phyloP scores from a whole-genome alignment of 2,888 invertebrate genomes.

The Stenoptilia bipunctidactyla region DNA sequence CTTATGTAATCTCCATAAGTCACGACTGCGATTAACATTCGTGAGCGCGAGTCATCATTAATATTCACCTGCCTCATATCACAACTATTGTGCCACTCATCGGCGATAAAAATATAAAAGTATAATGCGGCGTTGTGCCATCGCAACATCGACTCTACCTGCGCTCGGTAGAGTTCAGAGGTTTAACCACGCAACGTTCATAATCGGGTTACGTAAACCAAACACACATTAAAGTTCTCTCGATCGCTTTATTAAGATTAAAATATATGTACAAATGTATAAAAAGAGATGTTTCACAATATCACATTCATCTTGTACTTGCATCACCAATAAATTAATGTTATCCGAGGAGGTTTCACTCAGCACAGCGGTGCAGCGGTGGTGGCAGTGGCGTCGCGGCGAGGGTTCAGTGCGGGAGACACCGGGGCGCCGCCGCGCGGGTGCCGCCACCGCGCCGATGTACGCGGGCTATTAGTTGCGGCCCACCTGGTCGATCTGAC shows the following conservation, averaged over 20 bases:
- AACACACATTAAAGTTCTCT: constrained; percentile 33
- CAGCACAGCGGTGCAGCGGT: constrained; percentile 82
- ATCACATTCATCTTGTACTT: constrained; percentile 55
- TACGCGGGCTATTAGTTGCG: constrained; percentile 43
- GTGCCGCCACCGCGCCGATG: background rate
- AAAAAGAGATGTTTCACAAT: constrained; percentile 55
- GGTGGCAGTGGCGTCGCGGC: constrained; percentile 81
- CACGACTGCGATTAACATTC: no score
- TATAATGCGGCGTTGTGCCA: constrained; percentile 1
- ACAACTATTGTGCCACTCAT: no score
- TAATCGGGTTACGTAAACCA: constrained; percentile 30
- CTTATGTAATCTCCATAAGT: no score
- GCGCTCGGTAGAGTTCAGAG: no score
- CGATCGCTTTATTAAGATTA: constrained; percentile 46
- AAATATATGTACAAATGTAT: constrained; percentile 57
- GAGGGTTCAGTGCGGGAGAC: constrained; percentile 37
- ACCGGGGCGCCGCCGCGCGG: background rate
- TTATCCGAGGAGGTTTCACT: constrained; percentile 6
- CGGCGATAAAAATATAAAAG: no score
- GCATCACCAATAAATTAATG: constrained; percentile 57
- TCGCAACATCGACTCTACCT: background rate
- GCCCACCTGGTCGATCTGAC: constrained; percentile 88
- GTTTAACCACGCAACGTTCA: no score
- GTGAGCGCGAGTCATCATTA: no score
- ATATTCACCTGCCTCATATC: no score